Conservation (phyloP, 2,888 invertebrate genomes). For the Eueremaeus valkanovi region DNA sequence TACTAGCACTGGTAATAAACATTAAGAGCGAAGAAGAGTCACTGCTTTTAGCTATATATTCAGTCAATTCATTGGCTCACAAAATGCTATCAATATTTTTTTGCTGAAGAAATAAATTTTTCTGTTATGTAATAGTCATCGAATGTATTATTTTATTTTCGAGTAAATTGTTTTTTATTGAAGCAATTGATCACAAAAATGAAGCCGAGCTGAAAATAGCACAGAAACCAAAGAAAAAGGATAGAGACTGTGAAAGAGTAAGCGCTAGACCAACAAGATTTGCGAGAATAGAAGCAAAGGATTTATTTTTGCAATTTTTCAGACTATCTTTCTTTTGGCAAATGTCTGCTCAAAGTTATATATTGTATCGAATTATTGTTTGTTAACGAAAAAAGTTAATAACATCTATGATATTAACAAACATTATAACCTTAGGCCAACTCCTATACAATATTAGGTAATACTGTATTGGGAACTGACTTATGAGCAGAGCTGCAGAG, state of each 20-base stretch:
- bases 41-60: slow-evolving; percentile 15
- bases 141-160: slow-evolving; percentile 18
- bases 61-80: not conserved
- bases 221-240: not conserved
- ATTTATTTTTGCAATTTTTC: not conserved
- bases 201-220: not conserved
- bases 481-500: too few species aligned
- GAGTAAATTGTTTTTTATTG: slow-evolving; percentile 30
- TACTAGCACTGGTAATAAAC: slow-evolving; percentile 29
- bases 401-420: slow-evolving; percentile 11
- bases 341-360: not conserved
- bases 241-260: too few species aligned
- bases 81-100: not conserved
- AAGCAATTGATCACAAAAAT: slow-evolving; percentile 16
- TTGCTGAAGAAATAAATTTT: slow-evolving; percentile 21
- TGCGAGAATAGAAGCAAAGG: not conserved
- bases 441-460: too few species aligned
- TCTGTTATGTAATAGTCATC: not conserved
- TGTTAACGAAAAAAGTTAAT: not conserved
- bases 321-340: not conserved
- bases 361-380: not conserved
- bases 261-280: not conserved
- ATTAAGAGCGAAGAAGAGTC: slow-evolving; percentile 21
- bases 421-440: slow-evolving; percentile 7
- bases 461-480: not conserved